Conservation (phyloP, 2,888 invertebrate species). For the Cataglyphis albicans region DNA sequence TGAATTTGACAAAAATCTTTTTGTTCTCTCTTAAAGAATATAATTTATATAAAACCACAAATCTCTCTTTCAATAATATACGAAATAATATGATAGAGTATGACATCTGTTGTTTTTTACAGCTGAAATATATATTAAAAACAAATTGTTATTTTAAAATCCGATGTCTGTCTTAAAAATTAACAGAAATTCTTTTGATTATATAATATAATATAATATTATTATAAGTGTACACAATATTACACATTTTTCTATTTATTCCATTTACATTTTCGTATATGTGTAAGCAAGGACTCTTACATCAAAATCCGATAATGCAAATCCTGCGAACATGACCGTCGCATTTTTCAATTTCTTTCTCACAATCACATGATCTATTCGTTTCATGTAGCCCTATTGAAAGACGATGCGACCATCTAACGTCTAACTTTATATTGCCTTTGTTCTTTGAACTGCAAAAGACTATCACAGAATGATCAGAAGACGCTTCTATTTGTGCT, state of each 20-base stretch:
- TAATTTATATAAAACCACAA: not conserved
- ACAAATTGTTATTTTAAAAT: not conserved
- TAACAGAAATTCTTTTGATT: not conserved
- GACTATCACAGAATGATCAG: conserved; percentile 58
- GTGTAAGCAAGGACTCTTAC: not conserved
- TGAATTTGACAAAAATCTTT: not conserved
- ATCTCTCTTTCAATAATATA: not conserved
- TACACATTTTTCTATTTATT: not conserved
- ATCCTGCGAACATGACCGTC: not conserved
- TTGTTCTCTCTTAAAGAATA: not conserved
- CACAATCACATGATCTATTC: not conserved
- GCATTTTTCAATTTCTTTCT: conserved; percentile 25
- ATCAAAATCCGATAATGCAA: not conserved
- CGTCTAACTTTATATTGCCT: conserved; percentile 30
- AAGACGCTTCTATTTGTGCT: conserved; percentile 32
- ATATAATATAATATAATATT: not conserved
- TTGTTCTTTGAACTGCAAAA: conserved; percentile 45
- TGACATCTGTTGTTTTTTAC: not conserved
- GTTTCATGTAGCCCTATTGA: conserved; percentile 3
- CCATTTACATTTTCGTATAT: not conserved
- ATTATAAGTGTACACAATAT: not conserved
- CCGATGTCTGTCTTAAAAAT: not conserved
- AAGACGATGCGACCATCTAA: conserved; percentile 9
- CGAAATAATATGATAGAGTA: not conserved
- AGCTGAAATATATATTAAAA: not conserved